A percentile compares a stretch with the other conserved stretches of the same genome.
These are phyloP conservation scores for Melangyna quadrimaculata DNA, from an alignment of 2,888 invertebrate species.

Conservation along the genomic window DNA sequence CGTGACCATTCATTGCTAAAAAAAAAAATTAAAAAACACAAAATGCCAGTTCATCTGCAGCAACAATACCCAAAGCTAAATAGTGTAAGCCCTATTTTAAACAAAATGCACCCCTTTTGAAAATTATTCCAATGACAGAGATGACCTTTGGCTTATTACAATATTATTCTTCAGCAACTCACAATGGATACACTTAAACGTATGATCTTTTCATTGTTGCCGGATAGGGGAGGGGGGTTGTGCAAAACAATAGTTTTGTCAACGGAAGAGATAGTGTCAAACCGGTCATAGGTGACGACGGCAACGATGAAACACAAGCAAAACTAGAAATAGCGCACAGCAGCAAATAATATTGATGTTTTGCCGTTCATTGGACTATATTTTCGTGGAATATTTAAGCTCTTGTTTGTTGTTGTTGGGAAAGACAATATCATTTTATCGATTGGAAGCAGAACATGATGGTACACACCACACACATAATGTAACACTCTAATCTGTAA, in stretches of 20 bases:
- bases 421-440: slow-evolving; percentile 21
- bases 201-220: slow-evolving; percentile 20
- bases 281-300: slow-evolving; percentile 23
- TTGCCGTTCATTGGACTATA: not conserved
- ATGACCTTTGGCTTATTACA: slow-evolving; percentile 58
- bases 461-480: not conserved
- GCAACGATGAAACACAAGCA: no score
- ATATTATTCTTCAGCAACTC: slow-evolving; percentile 18
- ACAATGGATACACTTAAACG: not conserved
- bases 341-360: not conserved
- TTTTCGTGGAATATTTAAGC: not conserved
- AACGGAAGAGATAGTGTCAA: slow-evolving; percentile 57
- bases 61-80: slow-evolving; percentile 31
- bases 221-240: no score
- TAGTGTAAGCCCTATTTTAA: slow-evolving; percentile 11
- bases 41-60: slow-evolving; percentile 44
- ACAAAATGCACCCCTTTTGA: slow-evolving; percentile 40
- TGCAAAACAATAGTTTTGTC: slow-evolving; percentile 41
- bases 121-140: slow-evolving; percentile 16
- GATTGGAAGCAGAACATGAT: slow-evolving; percentile 9
- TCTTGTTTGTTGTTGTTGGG: not conserved
- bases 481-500: not conserved
- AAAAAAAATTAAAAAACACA: no score
- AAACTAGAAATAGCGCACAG: slow-evolving; percentile 36
- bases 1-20: slow-evolving; percentile 53